phyloP scores from a whole-genome alignment of 2,113 vertebrate species.

The Scomber colias region DNA sequence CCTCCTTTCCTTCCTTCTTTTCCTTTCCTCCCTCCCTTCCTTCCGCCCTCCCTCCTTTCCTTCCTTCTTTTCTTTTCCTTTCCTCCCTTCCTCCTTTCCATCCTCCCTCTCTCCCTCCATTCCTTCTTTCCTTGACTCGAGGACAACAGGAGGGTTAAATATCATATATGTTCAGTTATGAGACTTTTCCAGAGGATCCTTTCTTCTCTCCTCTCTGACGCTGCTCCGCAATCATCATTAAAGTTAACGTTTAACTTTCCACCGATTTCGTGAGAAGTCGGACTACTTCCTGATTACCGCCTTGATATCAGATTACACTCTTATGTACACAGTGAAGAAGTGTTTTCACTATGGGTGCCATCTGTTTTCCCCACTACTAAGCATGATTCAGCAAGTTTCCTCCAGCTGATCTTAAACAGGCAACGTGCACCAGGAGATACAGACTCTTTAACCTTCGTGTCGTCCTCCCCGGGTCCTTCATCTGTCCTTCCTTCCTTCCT shows the following conservation, averaged over 20 bases:
- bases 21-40: no score
- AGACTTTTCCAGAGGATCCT: neutral
- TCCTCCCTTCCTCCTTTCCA: no score
- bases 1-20: no score
- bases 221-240: neutral
- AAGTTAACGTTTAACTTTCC: constrained; percentile 37
- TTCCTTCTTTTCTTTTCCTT: no score
- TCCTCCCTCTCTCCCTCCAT: no score
- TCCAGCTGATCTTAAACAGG: accelerated
- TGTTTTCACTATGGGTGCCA: neutral
- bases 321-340: neutral
- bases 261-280: neutral
- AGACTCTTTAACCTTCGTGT: no score
- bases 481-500: neutral
- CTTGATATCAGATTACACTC: neutral
- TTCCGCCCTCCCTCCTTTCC: no score
- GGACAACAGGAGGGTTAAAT: no score
- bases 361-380: neutral
- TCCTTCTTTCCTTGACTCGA: no score
- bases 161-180: no score
- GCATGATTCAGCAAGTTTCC: constrained; percentile 17
- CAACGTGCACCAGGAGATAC: no score
- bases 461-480: neutral
- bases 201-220: neutral
- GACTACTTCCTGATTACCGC: neutral